These are phyloP conservation scores for Hydrotaea diabolus DNA, from an alignment of 2,888 invertebrate genomes.

Conservation along the genomic window DNA sequence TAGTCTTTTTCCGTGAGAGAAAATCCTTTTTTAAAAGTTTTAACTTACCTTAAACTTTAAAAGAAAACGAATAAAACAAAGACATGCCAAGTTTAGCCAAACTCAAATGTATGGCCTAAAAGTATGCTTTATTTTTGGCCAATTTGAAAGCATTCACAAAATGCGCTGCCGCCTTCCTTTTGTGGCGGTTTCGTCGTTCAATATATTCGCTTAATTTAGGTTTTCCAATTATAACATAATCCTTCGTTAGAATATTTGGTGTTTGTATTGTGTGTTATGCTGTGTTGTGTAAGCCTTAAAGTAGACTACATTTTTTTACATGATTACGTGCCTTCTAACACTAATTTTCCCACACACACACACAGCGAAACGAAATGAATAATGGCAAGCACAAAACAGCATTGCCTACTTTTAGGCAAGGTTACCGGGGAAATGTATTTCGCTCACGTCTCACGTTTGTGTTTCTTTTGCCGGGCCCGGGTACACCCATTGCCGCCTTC, in stretches of 20 bases:
- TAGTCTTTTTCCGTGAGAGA: no score
- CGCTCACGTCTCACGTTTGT: constrained; percentile 19
- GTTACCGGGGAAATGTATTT: constrained; percentile 23
- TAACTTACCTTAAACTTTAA: not conserved
- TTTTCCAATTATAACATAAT: constrained; percentile 34
- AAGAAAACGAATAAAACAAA: no score
- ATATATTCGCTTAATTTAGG: constrained; percentile 22
- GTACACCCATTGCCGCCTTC: not conserved
- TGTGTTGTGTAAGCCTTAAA: constrained; percentile 28
- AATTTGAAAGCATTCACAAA: no score
- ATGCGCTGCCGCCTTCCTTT: no score
- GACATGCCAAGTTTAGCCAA: no score
- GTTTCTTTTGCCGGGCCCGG: not conserved
- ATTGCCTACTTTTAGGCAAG: constrained; percentile 48
- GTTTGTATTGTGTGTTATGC: not conserved
- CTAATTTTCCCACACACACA: not conserved
- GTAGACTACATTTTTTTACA: constrained; percentile 40
- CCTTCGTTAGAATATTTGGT: not conserved
- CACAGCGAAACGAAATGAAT: not conserved
- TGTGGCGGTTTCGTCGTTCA: not conserved
- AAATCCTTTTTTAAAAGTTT: not conserved
- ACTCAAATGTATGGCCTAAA: not conserved
- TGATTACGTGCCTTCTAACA: constrained; percentile 34
- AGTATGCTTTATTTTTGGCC: not conserved
- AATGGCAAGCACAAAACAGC: constrained; percentile 4